A percentile compares a stretch with the other conserved stretches of the same genome.
These are phyloP conservation scores for Stenurella melanura DNA, from an alignment of 2,888 invertebrate species.

Conservation along the genomic window DNA sequence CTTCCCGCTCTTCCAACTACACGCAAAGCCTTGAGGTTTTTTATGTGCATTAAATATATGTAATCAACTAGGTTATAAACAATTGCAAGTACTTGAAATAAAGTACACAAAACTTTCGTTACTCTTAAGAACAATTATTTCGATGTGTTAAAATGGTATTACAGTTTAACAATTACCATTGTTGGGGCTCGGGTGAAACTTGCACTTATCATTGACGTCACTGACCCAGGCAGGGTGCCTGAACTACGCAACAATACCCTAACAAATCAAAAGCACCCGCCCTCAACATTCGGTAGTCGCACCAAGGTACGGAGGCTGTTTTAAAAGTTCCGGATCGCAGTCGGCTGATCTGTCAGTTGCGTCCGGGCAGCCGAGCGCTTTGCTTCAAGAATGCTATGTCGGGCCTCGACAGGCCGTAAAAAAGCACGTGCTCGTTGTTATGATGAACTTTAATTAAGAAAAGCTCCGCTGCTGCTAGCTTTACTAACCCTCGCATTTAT, in stretches of 20 bases:
- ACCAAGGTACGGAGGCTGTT: constrained; percentile 46
- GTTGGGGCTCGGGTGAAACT: background rate
- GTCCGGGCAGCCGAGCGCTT: constrained; percentile 69
- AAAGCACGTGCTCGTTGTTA: constrained; percentile 57
- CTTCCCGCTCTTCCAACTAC: too few relatives aligned
- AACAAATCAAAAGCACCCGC: constrained; percentile 42
- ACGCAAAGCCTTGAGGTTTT: too few relatives aligned
- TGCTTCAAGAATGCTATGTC: constrained; percentile 56
- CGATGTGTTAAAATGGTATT: too few relatives aligned
- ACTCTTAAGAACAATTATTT: too few relatives aligned
- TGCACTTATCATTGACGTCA: constrained; percentile 23
- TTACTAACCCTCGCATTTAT: constrained; percentile 45
- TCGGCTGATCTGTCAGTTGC: constrained; percentile 66
- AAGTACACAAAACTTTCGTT: too few relatives aligned
- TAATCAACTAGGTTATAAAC: too few relatives aligned
- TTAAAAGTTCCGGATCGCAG: constrained; percentile 58
- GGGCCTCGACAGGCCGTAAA: constrained; percentile 50
- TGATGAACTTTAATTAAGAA: constrained; percentile 47
- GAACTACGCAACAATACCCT: constrained; percentile 29
- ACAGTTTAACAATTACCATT: too few relatives aligned
- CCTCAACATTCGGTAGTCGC: constrained; percentile 53
- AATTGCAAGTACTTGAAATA: too few relatives aligned
- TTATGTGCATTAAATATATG: too few relatives aligned
- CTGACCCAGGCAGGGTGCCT: constrained; percentile 28
- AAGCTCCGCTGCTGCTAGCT: constrained; percentile 30